Evolutionary conservation across 2,113 vertebrate species (phyloP).

Genomic region (Pavo muticus): DNA sequence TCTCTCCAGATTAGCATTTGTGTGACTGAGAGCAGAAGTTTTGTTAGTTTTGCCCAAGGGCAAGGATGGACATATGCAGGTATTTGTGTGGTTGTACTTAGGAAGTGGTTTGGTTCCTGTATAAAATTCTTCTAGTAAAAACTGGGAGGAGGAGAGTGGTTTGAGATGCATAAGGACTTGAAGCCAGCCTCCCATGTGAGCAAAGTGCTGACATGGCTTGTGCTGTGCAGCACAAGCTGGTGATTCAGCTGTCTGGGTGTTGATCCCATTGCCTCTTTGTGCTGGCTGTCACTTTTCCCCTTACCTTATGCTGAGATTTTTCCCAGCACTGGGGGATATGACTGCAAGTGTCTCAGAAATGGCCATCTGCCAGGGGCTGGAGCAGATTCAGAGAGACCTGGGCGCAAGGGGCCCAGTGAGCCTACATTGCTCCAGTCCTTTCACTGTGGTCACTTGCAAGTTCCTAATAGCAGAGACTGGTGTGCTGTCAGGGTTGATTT

Average conservation of each 20-base stretch:
- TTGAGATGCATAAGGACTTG: background rate
- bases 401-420: background rate
- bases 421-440: background rate
- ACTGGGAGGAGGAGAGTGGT: background rate
- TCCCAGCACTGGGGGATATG: background rate
- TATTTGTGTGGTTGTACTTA: background rate
- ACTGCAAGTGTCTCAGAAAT: rapidly evolving
- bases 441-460: rapidly evolving
- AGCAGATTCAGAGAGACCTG: background rate
- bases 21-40: background rate
- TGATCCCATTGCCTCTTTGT: background rate
- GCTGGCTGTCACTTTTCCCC: background rate
- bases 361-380: background rate
- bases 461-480: background rate
- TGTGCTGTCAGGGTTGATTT: background rate
- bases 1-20: background rate
- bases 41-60: background rate
- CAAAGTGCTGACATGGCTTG: background rate
- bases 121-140: background rate
- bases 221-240: background rate
- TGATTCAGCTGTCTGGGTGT: background rate
- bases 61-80: background rate
- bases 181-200: background rate
- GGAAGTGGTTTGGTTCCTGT: background rate
- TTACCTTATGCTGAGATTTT: background rate